A percentile compares a stretch with the other conserved stretches of the same genome.
Conservation (phyloP, 2,113 vertebrate species). For the Tragelaphus scriptus region DNA sequence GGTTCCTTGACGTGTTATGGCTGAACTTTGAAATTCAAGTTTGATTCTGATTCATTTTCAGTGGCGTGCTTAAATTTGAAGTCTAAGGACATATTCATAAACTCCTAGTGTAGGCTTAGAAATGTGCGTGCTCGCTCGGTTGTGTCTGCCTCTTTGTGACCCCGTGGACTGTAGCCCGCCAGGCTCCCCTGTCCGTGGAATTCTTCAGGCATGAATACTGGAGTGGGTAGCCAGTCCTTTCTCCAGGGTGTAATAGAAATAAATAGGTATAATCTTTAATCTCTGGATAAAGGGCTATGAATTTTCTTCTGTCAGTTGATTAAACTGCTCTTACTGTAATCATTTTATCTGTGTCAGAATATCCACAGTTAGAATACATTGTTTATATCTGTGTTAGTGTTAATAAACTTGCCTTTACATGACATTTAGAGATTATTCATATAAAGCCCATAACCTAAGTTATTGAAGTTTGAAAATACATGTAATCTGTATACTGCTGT, state of each 20-base stretch:
- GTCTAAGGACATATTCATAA: neutral
- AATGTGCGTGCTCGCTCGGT: neutral
- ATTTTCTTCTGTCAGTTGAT: neutral
- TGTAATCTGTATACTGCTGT: neutral
- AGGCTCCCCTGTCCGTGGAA: neutral
- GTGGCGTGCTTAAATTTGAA: neutral
- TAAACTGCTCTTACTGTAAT: neutral
- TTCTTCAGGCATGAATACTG: neutral
- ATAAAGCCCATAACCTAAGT: neutral
- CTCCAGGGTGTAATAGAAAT: neutral
- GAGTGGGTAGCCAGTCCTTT: neutral
- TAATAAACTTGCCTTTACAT: neutral
- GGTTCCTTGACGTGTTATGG: neutral
- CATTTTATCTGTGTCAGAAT: neutral
- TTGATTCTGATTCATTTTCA: neutral
- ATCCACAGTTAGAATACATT: neutral
- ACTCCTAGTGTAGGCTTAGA: neutral
- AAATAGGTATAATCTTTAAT: neutral
- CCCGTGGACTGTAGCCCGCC: neutral
- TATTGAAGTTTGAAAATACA: neutral
- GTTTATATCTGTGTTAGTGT: neutral
- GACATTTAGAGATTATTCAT: neutral
- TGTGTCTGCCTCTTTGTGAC: neutral
- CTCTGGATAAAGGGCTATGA: neutral
- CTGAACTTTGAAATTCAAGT: neutral